Evolutionary conservation across 1,140 invertebrate species (phyloP).

Genomic region (Pseudomyrmex sp.): DNA sequence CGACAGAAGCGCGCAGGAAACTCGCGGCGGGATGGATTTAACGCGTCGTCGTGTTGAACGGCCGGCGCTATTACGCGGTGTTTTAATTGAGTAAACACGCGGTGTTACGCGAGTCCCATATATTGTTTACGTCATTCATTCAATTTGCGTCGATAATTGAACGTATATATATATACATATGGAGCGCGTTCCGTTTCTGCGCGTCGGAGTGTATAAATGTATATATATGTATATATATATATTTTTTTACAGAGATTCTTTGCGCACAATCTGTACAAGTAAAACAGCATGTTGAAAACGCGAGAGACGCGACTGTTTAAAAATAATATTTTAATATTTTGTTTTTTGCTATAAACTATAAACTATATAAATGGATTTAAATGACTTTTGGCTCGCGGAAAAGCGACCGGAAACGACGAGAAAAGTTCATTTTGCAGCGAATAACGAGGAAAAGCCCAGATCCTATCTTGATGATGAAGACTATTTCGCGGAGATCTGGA

Average conservation of each 20-base stretch:
- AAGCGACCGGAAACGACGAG: neutral
- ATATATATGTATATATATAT: neutral
- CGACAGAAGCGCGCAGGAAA: constrained; percentile 60
- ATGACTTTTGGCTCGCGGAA: no score
- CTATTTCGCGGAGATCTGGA: constrained; percentile 1
- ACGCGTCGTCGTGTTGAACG: constrained; percentile 3
- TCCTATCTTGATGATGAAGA: constrained; percentile 15
- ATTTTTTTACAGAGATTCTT: neutral
- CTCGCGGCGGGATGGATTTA: constrained; percentile 21
- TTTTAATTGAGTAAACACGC: constrained; percentile 57
- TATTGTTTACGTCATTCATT: constrained; percentile 49
- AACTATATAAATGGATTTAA: no score
- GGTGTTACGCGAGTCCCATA: constrained; percentile 45
- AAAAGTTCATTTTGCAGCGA: neutral
- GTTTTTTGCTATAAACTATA: no score
- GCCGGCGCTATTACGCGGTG: constrained; percentile 1
- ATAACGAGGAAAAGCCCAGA: neutral
- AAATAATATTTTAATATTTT: no score
- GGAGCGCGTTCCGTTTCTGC: neutral
- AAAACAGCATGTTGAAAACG: neutral
- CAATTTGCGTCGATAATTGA: constrained; percentile 38
- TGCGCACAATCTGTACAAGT: neutral
- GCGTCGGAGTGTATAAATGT: neutral
- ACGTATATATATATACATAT: neutral
- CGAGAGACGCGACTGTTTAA: neutral